Conservation (phyloP, 2,113 vertebrate species). For the Sapajus apella region DNA sequence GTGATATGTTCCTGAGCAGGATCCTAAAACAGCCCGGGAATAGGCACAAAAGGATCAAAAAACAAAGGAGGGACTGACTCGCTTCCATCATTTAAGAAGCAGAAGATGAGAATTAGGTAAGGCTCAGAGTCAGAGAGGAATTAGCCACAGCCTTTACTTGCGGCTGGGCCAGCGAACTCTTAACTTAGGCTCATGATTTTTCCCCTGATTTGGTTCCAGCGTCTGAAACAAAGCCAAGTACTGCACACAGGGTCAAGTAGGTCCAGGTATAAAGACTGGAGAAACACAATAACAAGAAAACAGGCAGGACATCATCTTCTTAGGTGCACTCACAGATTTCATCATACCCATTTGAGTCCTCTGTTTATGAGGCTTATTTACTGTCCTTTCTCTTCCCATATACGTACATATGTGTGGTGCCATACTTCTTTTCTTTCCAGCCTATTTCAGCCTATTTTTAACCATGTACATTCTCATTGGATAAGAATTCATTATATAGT, state of each 20-base stretch:
- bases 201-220: neutral
- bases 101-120: neutral
- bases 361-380: neutral
- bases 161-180: neutral
- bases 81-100: neutral
- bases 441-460: neutral
- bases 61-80: neutral
- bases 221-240: neutral
- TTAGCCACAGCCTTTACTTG: neutral
- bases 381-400: neutral
- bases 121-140: neutral
- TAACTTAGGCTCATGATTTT: neutral
- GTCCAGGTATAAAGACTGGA: neutral
- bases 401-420: neutral
- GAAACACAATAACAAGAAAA: neutral
- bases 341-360: too few species aligned
- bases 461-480: neutral
- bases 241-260: neutral
- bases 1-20: neutral
- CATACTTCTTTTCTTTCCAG: neutral
- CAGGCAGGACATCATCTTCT: neutral
- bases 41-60: neutral
- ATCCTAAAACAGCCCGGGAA: neutral
- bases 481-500: neutral
- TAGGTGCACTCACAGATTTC: fast-evolving